These are phyloP conservation scores for Stegophylla sp. DNA, from an alignment of 2,888 invertebrate genomes.

Conservation along the genomic window DNA sequence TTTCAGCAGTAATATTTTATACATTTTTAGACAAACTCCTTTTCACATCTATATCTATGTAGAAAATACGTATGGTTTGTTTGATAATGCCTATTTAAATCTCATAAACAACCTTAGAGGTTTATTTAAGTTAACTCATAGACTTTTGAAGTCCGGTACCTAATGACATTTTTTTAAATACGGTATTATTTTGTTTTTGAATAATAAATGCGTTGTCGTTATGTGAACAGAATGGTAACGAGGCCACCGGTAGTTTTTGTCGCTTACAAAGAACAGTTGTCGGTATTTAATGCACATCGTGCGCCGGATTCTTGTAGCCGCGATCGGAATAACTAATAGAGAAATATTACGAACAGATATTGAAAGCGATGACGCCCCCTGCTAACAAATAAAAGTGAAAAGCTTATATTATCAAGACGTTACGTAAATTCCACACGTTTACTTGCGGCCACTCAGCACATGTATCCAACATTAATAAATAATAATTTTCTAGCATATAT, in stretches of 20 bases:
- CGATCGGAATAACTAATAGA: constrained; percentile 33
- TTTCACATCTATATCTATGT: too few relatives aligned
- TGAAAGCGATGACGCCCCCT: neutral
- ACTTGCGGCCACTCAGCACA: too few relatives aligned
- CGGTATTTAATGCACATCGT: constrained; percentile 18
- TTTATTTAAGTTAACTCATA: too few relatives aligned
- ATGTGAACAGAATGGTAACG: constrained; percentile 19
- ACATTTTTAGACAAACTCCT: too few relatives aligned
- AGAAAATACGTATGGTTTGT: too few relatives aligned
- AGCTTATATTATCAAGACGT: neutral
- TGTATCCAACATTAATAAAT: neutral
- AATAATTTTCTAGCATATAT: neutral
- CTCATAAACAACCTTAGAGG: too few relatives aligned
- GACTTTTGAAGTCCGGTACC: too few relatives aligned
- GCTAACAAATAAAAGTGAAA: constrained; percentile 32
- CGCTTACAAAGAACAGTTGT: neutral
- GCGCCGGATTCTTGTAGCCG: neutral
- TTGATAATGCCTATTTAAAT: too few relatives aligned
- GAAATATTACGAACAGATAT: constrained; percentile 2
- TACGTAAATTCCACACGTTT: neutral
- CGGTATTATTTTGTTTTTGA: constrained; percentile 22
- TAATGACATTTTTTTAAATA: neutral
- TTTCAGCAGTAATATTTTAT: too few relatives aligned
- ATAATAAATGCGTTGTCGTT: neutral
- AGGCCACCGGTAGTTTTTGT: neutral